Base-by-base conservation (phyloP, 2,797 vertebrate genomes). In the Cyprinella venusta region DNA sequence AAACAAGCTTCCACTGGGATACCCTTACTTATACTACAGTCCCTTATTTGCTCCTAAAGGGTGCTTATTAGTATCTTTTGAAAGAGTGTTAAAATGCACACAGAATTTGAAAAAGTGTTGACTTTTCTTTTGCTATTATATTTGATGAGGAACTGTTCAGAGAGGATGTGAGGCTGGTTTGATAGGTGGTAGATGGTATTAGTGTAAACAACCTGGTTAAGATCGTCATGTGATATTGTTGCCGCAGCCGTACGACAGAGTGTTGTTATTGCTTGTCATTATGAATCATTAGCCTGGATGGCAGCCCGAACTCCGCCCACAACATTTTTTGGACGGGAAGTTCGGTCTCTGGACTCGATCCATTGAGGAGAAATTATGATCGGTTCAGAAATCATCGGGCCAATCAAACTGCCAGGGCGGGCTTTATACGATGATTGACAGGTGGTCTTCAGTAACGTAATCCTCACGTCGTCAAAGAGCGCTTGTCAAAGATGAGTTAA, bases 121-220 rank as follows among this genome's bases (percentile, higher is more conserved):
- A 36, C 42, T 52, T 67, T 61, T 61, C 24, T 63, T 24, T 42
- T 24, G 9, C 36, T 69, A 56, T 69, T 59, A 40, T 42, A 61
- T 61, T 54, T 54, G n/a, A n/a, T 56, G 50, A 56, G 38, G 79
- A 18, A 63, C 16, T n/a, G 52, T 70, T 42, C 7, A 61, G 67
- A 80, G 24, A 71, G 79, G 67, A 81, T 81, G 56, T 81, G 42
- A 81, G 4, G 42, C 30, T 74, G 69, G 30, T 64, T 69, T 50
- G 42, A 63, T 24, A 33, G 40, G 24, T 16, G 12, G 68, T 30
- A 33, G 40, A 74, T 42, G 15, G 13, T 72, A 64, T 36, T 72
- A 69, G 54, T 50, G 13, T 81, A 74, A 81, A 81, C 79, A 74
- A 81, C 69, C 33, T 50, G 79, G 15, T 72, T 64, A 74, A 74